Percentiles rank a stretch among this genome's conserved stretches.
phyloP scores from a whole-genome alignment of 2,888 invertebrate genomes.

The Pseudococcus viburni region DNA sequence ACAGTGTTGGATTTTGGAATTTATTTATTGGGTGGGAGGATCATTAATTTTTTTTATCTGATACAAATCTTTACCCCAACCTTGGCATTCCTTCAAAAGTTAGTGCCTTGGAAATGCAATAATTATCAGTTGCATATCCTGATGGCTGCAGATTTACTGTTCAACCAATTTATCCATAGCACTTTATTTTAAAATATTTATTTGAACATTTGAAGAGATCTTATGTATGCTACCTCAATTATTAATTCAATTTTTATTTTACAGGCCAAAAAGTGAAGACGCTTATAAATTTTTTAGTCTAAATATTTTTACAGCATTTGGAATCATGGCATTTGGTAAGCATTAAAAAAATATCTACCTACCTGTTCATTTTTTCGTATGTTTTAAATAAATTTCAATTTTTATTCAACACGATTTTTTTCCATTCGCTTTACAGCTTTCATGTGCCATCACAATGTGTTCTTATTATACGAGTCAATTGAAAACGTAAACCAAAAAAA shows the following conservation, averaged over 20 bases:
- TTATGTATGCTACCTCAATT: background rate
- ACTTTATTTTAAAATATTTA: too few species aligned
- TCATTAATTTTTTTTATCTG: too few species aligned
- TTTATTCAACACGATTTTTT: background rate
- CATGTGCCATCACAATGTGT: slow-evolving; percentile 92
- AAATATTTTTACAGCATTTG: slow-evolving; percentile 82
- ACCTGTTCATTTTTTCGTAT: background rate
- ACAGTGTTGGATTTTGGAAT: too few species aligned
- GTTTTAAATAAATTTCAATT: background rate
- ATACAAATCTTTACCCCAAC: too few species aligned
- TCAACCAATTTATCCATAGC: too few species aligned
- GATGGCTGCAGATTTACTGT: too few species aligned
- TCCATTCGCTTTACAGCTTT: slow-evolving; percentile 76
- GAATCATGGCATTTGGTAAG: slow-evolving; percentile 88
- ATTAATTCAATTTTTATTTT: slow-evolving; percentile 68
- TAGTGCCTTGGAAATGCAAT: too few species aligned
- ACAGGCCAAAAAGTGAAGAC: slow-evolving; percentile 77
- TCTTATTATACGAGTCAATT: slow-evolving; percentile 86
- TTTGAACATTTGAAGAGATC: too few species aligned
- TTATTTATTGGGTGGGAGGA: too few species aligned
- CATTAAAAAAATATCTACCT: background rate
- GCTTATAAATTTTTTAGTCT: slow-evolving; percentile 82
- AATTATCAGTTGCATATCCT: too few species aligned
- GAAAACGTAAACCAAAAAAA: slow-evolving; percentile 81
- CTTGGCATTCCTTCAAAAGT: too few species aligned